phyloP scores from a whole-genome alignment of 2,797 vertebrate genomes.

The Vultur gryphus region DNA sequence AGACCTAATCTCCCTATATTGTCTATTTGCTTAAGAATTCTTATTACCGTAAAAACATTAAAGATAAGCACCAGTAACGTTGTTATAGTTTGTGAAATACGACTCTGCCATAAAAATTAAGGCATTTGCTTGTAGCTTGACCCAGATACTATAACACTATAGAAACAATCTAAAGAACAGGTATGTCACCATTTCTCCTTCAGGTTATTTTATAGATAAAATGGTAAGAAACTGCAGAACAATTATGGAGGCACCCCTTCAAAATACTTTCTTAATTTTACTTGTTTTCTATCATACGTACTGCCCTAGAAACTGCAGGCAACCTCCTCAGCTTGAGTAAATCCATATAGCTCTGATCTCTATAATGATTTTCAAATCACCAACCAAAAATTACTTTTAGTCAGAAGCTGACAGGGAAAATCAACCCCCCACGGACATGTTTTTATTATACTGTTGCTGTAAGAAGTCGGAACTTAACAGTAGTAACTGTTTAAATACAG shows the following conservation, averaged over 20 bases:
- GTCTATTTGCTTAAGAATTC: background rate
- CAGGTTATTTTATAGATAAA: background rate
- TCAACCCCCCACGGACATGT: fast-evolving
- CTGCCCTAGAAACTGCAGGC: background rate
- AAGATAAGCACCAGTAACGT: background rate
- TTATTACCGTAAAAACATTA: background rate
- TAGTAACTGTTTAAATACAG: background rate
- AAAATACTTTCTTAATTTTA: background rate
- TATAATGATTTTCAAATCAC: background rate
- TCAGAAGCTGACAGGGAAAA: background rate
- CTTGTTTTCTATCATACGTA: background rate
- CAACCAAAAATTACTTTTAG: background rate
- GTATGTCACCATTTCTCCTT: background rate
- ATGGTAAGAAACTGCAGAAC: background rate
- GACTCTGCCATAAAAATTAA: background rate
- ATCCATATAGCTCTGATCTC: background rate
- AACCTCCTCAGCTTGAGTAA: background rate
- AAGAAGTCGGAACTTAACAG: background rate
- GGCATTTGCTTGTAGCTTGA: background rate
- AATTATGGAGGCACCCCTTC: background rate
- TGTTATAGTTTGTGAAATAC: background rate
- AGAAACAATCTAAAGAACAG: background rate
- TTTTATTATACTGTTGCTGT: background rate
- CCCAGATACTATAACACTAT: background rate
- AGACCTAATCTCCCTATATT: background rate